Percentiles rank a stretch among this genome's conserved stretches.
These are phyloP conservation scores for Micrasema minimum DNA, from an alignment of 1,140 invertebrate species.

Conservation along the genomic window DNA sequence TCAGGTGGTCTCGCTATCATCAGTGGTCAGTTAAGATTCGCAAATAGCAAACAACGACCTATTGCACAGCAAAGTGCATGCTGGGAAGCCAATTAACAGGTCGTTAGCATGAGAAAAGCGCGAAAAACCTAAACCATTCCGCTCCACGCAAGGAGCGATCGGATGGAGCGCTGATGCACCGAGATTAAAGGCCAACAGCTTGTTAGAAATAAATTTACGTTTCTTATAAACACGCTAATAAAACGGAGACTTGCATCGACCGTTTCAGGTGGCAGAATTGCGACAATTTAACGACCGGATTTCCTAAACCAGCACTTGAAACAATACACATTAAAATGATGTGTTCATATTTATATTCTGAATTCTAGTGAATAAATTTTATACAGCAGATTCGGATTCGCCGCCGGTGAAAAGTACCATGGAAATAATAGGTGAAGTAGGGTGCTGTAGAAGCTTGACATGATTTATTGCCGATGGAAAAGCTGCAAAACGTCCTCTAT, in stretches of 20 bases:
- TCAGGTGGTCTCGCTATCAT: slow-evolving; percentile 11
- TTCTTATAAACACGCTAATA: neutral
- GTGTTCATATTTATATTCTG: no score
- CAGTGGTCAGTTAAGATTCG: no score
- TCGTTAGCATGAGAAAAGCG: slow-evolving; percentile 23
- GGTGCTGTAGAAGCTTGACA: slow-evolving; percentile 27
- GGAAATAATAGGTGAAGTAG: neutral
- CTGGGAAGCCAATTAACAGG: slow-evolving; percentile 20
- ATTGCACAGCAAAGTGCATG: neutral
- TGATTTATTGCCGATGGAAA: slow-evolving; percentile 36
- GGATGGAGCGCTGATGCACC: slow-evolving; percentile 16
- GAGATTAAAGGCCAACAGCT: slow-evolving; percentile 19
- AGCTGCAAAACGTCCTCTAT: slow-evolving; percentile 28
- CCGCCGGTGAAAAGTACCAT: no score
- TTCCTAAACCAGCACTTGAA: no score
- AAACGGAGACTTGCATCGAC: no score
- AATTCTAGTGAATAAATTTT: no score
- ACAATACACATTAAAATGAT: no score
- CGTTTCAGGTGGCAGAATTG: no score
- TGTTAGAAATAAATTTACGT: slow-evolving; percentile 14
- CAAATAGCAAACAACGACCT: neutral
- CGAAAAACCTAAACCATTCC: slow-evolving; percentile 12
- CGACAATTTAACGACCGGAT: no score
- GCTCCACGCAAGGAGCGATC: slow-evolving; percentile 25
- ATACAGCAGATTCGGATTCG: no score